A percentile compares a stretch with the other conserved stretches of the same genome.
Conservation (phyloP, 2,113 vertebrate species). For the Ptychochromis oligacanthus region DNA sequence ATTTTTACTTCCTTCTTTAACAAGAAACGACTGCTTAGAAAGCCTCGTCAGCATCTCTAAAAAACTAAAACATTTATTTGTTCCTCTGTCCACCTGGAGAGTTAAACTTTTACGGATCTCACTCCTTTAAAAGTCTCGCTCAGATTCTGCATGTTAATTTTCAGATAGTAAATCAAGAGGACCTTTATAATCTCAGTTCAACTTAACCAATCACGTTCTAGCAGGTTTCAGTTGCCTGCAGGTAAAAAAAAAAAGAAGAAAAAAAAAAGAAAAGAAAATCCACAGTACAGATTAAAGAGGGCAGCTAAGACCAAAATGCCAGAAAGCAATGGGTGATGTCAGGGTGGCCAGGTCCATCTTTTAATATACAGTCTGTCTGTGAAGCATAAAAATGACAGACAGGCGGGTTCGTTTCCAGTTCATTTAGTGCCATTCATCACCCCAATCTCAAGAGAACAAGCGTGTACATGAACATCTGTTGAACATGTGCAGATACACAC, state of each 20-base stretch:
- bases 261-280: fast-evolving
- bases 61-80: too few species aligned
- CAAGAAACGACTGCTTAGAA: too few species aligned
- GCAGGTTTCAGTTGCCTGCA: neutral
- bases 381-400: neutral
- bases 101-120: fast-evolving
- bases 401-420: neutral
- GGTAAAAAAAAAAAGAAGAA: neutral
- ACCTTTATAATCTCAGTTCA: neutral
- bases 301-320: too few species aligned
- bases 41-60: too few species aligned
- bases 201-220: neutral
- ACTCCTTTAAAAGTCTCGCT: neutral
- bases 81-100: neutral
- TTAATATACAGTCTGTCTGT: neutral
- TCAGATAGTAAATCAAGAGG: neutral
- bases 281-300: neutral
- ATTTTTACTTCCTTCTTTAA: neutral
- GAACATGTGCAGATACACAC: neutral
- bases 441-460: neutral
- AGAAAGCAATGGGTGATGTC: too few species aligned
- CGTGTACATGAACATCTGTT: neutral
- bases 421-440: neutral
- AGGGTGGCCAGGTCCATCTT: neutral
- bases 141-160: neutral